phyloP scores from a whole-genome alignment of 2,113 vertebrate genomes.

The Hemiprocne comata region DNA sequence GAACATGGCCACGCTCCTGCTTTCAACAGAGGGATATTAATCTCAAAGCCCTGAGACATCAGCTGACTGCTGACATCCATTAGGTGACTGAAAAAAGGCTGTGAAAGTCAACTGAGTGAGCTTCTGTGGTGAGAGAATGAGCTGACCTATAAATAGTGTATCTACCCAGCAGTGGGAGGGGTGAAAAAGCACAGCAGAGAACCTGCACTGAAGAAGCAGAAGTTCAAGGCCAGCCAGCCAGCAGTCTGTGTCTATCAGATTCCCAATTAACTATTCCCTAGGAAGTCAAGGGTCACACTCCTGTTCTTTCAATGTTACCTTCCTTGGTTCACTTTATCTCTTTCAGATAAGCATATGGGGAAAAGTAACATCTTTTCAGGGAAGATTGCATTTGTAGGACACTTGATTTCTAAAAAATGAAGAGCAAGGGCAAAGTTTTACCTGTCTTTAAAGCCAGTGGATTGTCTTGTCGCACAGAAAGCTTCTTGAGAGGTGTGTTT shows the following conservation, averaged over 20 bases:
- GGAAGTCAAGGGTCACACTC: not conserved
- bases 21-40: not conserved
- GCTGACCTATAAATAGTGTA: not conserved
- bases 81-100: not conserved
- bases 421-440: not conserved
- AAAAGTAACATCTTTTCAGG: not conserved
- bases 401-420: not conserved
- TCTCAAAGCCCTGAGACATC: not conserved
- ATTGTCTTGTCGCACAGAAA: constrained; percentile 33
- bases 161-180: not conserved
- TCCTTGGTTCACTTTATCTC: not conserved
- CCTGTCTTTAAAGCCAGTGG: constrained; percentile 33
- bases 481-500: not conserved
- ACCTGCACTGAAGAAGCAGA: accelerated
- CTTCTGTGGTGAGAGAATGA: not conserved
- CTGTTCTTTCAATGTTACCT: not conserved
- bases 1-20: not conserved
- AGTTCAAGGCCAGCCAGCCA: not conserved
- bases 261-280: not conserved
- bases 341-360: not conserved
- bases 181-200: not conserved
- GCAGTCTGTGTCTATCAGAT: not conserved
- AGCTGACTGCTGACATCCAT: not conserved
- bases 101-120: not conserved
- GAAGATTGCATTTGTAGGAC: not conserved